Base-by-base conservation (phyloP, 2,113 vertebrate species). In the Eretmochelys imbricata region DNA sequence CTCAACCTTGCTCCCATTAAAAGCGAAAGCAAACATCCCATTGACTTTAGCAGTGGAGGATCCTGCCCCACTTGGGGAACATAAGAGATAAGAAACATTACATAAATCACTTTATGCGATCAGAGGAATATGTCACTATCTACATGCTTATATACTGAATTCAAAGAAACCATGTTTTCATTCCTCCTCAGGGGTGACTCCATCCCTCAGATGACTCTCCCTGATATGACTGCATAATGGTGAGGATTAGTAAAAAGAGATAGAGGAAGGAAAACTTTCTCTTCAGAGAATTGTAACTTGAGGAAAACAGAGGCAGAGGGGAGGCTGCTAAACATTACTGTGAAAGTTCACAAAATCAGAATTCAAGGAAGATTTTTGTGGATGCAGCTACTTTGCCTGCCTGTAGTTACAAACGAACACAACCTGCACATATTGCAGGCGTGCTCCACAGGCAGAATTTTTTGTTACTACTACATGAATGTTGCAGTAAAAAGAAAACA, bases 131-230 rank as follows among this genome's bases (percentile, higher is more conserved):
- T 38, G 31, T 35, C 59, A 69, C 48, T 69, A n/a, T 42, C 80
- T 38, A 55, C 19, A 35, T n/a, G 49, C 35, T 86, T 76, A 20
- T 8, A 49, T 72, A 46, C 46, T 10, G 35, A 42, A 85, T 89
- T 65, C 3, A 20, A 29, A 86, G 85, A 10, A 9, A 6, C 12
- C 48, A 0, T 0, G 0, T 5, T 42, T 57, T 59, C n/a, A 29
- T 0, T 19, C 19, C 7, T 59, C 84, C 38, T 51, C 9, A 29
- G 11, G 11, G n/a, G 29, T 35, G 13, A n/a, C 59, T 25, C n/a
- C 31, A 54, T n/a, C 14, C 10, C 49, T 35, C 3, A 1, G 31
- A 10, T 83, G 22, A 38, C 16, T 89, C 50, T 83, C 27, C 13
- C 51, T 49, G 57, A 8, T 46, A 13, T 6, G 27, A 59, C 17